These are phyloP conservation scores for Caranx melampygus DNA, from an alignment of 2,113 vertebrate genomes.

Conservation along the genomic window DNA sequence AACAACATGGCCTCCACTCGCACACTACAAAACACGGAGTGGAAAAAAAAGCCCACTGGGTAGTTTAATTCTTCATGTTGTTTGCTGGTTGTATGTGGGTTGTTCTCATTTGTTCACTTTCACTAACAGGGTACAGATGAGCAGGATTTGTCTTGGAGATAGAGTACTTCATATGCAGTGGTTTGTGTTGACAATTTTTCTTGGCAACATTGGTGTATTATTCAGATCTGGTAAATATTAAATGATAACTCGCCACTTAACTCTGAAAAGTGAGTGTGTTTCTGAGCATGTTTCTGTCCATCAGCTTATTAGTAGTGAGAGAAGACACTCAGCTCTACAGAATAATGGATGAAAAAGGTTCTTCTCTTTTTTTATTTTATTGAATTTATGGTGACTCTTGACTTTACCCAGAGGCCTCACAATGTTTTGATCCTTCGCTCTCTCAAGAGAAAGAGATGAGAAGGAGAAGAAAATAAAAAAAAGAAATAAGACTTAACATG, in stretches of 20 bases:
- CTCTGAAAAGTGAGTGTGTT: constrained; percentile 18
- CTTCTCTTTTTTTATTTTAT: no score
- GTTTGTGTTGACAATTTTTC: constrained; percentile 36
- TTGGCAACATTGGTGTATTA: constrained; percentile 40
- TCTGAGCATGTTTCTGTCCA: constrained; percentile 22
- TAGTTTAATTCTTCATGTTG: constrained; percentile 33
- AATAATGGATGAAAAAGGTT: neutral
- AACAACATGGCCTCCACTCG: neutral
- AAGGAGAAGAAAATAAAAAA: neutral
- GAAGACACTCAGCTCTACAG: neutral
- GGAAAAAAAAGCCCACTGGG: neutral
- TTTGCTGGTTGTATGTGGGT: constrained; percentile 24
- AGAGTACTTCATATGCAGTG: constrained; percentile 7
- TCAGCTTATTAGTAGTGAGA: constrained; percentile 14
- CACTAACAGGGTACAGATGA: constrained; percentile 18
- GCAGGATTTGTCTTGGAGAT: constrained; percentile 35
- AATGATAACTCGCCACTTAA: constrained; percentile 31
- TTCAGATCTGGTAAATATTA: constrained; percentile 65
- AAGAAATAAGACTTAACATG: neutral
- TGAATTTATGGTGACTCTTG: constrained; percentile 21
- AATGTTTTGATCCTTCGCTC: neutral
- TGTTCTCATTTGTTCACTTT: constrained; percentile 40
- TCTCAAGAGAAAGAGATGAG: neutral
- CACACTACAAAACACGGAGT: neutral
- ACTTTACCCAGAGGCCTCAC: neutral